A percentile compares a stretch with the other conserved stretches of the same genome.
Evolutionary conservation across 2,113 vertebrate genomes (phyloP).

Genomic region (Axis porcinus): DNA sequence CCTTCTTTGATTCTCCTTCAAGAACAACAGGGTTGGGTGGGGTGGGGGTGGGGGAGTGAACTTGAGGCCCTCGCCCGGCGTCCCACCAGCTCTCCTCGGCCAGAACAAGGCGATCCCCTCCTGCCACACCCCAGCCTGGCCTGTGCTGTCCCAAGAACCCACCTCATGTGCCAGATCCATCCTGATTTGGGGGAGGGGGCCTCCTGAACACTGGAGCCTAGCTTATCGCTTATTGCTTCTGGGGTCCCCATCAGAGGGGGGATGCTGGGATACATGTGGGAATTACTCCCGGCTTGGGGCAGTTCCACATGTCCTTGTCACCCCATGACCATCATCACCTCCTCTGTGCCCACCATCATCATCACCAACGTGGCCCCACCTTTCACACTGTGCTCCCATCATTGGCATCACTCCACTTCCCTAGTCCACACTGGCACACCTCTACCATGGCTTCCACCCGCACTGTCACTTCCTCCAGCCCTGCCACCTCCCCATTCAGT

Average conservation of each 20-base stretch:
- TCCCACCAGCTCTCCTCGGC: background rate
- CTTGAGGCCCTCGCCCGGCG: accelerated
- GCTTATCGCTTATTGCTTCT: background rate
- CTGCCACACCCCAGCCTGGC: background rate
- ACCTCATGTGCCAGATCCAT: background rate
- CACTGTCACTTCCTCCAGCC: background rate
- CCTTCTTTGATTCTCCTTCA: background rate
- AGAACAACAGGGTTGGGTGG: background rate
- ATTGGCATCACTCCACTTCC: background rate
- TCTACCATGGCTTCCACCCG: accelerated
- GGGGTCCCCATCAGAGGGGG: background rate
- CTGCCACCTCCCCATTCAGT: background rate
- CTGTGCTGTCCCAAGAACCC: background rate
- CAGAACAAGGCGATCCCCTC: background rate
- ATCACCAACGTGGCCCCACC: background rate
- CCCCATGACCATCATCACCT: background rate
- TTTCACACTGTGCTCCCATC: accelerated
- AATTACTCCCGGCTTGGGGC: background rate
- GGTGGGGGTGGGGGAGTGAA: background rate
- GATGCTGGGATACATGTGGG: background rate
- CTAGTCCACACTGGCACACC: accelerated
- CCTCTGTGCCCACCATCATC: background rate
- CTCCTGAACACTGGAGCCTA: background rate
- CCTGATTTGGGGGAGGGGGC: background rate
- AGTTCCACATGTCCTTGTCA: background rate